A percentile compares a stretch with the other conserved stretches of the same genome.
These are phyloP conservation scores for Halictus ligatus DNA, from an alignment of 2,888 invertebrate species.

Conservation along the genomic window DNA sequence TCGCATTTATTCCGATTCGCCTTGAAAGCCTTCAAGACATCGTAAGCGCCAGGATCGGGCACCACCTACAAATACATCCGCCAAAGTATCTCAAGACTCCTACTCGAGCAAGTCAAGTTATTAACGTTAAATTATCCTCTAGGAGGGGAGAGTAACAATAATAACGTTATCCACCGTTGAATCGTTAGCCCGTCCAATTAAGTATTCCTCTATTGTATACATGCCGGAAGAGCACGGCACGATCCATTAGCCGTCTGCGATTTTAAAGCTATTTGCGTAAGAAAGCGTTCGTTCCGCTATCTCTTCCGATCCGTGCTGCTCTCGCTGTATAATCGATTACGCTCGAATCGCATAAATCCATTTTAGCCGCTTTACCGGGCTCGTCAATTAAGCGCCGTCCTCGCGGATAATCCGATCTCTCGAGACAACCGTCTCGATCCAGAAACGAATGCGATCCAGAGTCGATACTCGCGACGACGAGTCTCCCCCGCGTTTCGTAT, in stretches of 20 bases:
- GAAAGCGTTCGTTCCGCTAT: background rate
- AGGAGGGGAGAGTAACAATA: background rate
- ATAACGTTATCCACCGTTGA: background rate
- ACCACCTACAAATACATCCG: constrained; percentile 53
- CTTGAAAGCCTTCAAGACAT: constrained; percentile 68
- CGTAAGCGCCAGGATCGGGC: constrained; percentile 69
- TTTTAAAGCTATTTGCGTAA: constrained; percentile 23
- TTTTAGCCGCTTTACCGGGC: constrained; percentile 5
- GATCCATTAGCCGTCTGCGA: constrained; percentile 3
- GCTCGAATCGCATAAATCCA: constrained; percentile 33
- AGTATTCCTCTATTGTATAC: background rate
- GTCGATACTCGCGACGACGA: constrained; percentile 49
- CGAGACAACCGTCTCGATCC: constrained; percentile 31
- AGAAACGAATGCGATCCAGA: constrained; percentile 43
- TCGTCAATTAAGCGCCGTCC: constrained; percentile 7
- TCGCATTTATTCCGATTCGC: constrained; percentile 67
- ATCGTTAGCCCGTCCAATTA: constrained; percentile 1
- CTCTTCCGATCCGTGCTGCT: background rate
- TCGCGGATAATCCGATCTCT: constrained; percentile 44
- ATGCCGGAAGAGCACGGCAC: background rate
- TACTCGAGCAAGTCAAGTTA: background rate
- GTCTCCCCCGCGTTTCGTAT: constrained; percentile 44
- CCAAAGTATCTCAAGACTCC: constrained; percentile 12
- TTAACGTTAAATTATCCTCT: background rate
- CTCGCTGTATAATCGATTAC: constrained; percentile 2